phyloP scores from a whole-genome alignment of 2,797 vertebrate genomes.

The Geotria australis region DNA sequence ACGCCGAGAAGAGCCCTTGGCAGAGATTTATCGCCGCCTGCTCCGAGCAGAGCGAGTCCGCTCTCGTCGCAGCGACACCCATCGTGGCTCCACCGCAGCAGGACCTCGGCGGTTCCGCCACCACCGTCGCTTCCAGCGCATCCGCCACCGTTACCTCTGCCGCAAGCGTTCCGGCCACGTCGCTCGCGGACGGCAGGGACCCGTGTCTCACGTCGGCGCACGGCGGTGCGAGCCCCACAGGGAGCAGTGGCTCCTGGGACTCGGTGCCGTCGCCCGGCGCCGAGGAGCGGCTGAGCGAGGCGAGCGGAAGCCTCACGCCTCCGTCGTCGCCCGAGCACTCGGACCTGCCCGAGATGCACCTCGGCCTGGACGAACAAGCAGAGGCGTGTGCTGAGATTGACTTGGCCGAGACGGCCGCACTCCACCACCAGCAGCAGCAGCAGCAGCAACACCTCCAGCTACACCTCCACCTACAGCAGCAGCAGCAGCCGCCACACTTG shows the following conservation, averaged over 20 bases:
- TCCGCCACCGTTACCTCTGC: neutral
- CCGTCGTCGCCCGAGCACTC: neutral
- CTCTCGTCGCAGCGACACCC: neutral
- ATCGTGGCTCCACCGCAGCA: too few relatives aligned
- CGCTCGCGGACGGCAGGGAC: neutral
- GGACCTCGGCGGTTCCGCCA: neutral
- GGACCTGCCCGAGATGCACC: neutral
- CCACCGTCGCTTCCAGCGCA: neutral
- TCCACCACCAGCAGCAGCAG: too few relatives aligned
- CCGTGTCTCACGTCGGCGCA: neutral
- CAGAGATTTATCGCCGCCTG: neutral
- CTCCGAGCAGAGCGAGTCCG: neutral
- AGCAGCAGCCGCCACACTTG: too few relatives aligned
- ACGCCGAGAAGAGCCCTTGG: neutral
- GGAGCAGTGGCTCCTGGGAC: neutral
- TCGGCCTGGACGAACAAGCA: too few relatives aligned
- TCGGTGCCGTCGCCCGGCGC: neutral
- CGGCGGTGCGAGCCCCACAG: neutral
- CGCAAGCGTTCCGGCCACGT: neutral
- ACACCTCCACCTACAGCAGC: too few relatives aligned
- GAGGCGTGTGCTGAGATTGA: too few relatives aligned
- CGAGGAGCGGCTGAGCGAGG: neutral
- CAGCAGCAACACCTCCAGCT: too few relatives aligned
- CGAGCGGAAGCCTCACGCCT: neutral
- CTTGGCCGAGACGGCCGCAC: too few relatives aligned